phyloP scores from a whole-genome alignment of 2,113 vertebrate genomes.

The Plecturocebus donacophilus region DNA sequence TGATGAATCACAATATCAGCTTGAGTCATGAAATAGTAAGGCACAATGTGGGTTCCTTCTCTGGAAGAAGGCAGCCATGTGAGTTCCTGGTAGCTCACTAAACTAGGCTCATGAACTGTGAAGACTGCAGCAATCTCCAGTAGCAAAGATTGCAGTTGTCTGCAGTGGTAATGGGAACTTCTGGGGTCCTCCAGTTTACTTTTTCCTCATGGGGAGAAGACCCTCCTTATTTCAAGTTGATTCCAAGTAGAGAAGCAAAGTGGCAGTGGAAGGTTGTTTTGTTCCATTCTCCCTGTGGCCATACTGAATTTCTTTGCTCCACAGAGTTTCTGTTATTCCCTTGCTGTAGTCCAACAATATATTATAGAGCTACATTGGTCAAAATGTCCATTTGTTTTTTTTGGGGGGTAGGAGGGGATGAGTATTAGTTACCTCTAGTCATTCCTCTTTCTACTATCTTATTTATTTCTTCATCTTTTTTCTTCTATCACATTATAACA shows the following conservation, averaged over 20 bases:
- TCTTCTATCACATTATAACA: not conserved
- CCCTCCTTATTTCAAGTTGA: not conserved
- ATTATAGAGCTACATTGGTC: not conserved
- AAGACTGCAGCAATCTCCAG: not conserved
- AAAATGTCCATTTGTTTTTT: not conserved
- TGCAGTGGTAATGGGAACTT: not conserved
- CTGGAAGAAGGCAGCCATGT: not conserved
- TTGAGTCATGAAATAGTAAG: not conserved
- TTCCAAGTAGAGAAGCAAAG: not conserved
- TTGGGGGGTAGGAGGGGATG: fast-evolving
- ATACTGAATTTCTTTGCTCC: not conserved
- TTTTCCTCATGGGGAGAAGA: not conserved
- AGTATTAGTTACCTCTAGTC: not conserved
- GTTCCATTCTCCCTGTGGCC: not conserved
- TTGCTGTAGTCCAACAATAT: not conserved
- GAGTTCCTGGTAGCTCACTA: not conserved
- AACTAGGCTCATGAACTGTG: not conserved
- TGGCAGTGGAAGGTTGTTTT: not conserved
- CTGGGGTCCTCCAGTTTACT: not conserved
- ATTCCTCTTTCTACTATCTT: not conserved
- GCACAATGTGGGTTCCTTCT: not conserved
- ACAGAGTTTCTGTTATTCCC: not conserved
- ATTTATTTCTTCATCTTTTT: not conserved
- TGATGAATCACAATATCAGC: not conserved
- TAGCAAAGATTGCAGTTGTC: not conserved